phyloP scores from a whole-genome alignment of 1,140 invertebrate species.

The Euwallacea similis region DNA sequence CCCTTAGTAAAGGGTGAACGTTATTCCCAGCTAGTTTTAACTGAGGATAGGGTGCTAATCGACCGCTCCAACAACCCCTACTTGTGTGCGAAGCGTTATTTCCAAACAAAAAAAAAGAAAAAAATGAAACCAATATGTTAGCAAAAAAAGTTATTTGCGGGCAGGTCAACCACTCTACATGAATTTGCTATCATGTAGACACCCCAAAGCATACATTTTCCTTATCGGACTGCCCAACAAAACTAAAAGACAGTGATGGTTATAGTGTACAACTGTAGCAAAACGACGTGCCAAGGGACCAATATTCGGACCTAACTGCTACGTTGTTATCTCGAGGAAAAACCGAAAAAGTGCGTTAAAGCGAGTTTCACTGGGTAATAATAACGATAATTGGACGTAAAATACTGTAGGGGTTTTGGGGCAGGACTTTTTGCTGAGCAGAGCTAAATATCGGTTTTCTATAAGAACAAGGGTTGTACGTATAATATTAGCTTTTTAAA shows the following conservation, averaged over 20 bases:
- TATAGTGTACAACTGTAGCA: constrained; percentile 8
- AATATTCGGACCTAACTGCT: constrained; percentile 32
- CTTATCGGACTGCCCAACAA: constrained; percentile 16
- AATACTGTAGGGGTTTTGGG: constrained; percentile 9
- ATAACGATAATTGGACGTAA: constrained; percentile 36
- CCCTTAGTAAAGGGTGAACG: too few species aligned
- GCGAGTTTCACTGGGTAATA: constrained; percentile 21
- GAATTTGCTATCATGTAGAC: too few species aligned
- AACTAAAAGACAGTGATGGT: constrained; percentile 20
- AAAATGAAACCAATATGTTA: too few species aligned
- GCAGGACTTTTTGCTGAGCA: constrained; percentile 23
- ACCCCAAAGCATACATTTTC: background rate
- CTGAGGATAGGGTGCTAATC: too few species aligned
- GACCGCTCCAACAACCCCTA: too few species aligned
- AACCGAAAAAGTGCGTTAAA: constrained; percentile 30
- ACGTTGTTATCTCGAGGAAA: constrained; percentile 31
- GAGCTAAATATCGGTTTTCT: background rate
- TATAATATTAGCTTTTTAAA: too few species aligned
- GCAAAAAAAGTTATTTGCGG: too few species aligned
- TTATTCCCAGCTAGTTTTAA: too few species aligned
- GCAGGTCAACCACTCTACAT: too few species aligned
- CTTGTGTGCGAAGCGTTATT: too few species aligned
- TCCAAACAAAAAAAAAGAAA: too few species aligned
- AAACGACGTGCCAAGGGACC: constrained; percentile 30
- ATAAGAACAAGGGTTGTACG: too few species aligned